Conservation (phyloP, 2,797 vertebrate species). For the Odontamblyopus lacepedii region DNA sequence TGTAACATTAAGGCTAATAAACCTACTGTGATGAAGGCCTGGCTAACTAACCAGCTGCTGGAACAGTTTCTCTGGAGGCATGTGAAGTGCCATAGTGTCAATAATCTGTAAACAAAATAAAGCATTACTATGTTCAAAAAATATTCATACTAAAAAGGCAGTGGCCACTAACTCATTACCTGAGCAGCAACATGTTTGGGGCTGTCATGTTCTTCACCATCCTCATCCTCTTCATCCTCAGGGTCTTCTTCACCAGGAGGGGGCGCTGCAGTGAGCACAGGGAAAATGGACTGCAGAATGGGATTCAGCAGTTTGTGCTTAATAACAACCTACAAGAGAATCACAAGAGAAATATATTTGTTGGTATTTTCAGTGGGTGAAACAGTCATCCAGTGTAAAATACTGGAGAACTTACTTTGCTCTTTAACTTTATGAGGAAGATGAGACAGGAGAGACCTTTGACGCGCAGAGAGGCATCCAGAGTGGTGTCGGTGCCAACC, state of each 20-base stretch:
- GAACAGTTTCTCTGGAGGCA: slow-evolving; percentile 90
- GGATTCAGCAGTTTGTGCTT: slow-evolving; percentile 85
- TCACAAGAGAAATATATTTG: slow-evolving; percentile 50
- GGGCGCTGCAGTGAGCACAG: slow-evolving; percentile 83
- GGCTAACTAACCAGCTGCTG: slow-evolving; percentile 80
- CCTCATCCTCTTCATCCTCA: slow-evolving; percentile 84
- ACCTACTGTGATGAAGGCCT: not conserved
- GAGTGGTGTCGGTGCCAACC: slow-evolving; percentile 79
- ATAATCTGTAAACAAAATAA: slow-evolving; percentile 78
- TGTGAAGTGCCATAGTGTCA: slow-evolving; percentile 88
- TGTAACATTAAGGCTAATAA: not conserved
- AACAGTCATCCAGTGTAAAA: not conserved
- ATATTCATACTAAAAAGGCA: not conserved
- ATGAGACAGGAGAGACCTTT: slow-evolving; percentile 84
- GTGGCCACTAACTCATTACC: slow-evolving; percentile 43
- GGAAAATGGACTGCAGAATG: slow-evolving; percentile 84
- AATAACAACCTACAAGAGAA: slow-evolving; percentile 76
- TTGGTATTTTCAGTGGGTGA: not conserved
- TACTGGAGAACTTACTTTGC: slow-evolving; percentile 77
- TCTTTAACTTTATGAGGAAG: slow-evolving; percentile 87
- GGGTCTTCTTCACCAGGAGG: slow-evolving; percentile 85
- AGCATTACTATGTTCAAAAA: not conserved
- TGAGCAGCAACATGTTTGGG: slow-evolving; percentile 80
- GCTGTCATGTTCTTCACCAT: slow-evolving; percentile 72
- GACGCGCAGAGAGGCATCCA: slow-evolving; percentile 81